Conservation (phyloP, 2,113 vertebrate species). For the Smithornis capensis region DNA sequence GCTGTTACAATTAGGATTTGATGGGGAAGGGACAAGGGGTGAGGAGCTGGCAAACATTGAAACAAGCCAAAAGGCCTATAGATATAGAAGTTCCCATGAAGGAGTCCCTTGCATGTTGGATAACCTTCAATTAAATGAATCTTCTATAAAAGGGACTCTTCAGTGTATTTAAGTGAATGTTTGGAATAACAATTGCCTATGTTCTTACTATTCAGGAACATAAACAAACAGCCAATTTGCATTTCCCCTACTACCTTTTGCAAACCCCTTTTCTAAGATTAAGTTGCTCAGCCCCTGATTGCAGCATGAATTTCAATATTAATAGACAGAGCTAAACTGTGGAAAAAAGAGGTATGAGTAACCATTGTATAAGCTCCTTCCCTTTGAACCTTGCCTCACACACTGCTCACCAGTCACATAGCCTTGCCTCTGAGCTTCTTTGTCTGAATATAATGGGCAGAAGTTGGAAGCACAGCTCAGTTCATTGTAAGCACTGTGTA, state of each 20-base stretch:
- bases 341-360: not conserved
- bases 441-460: slow-evolving; percentile 50
- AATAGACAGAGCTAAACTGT: not conserved
- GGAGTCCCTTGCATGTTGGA: not conserved
- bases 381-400: slow-evolving; percentile 47
- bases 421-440: slow-evolving; percentile 27
- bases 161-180: not conserved
- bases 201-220: slow-evolving; percentile 20
- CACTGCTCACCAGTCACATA: slow-evolving; percentile 24
- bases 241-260: not conserved
- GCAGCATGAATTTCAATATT: slow-evolving; percentile 30
- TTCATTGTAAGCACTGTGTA: slow-evolving; percentile 30
- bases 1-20: not conserved
- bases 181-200: not conserved
- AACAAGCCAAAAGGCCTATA: not conserved
- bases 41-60: not conserved
- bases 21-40: not conserved
- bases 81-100: not conserved
- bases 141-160: not conserved
- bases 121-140: slow-evolving; percentile 6
- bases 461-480: slow-evolving; percentile 7
- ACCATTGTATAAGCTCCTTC: slow-evolving; percentile 24
- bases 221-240: slow-evolving; percentile 4
- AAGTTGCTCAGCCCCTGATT: not conserved
- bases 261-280: not conserved